Base-by-base conservation (phyloP, 2,113 vertebrate species). In the Sigmodon hispidus region DNA sequence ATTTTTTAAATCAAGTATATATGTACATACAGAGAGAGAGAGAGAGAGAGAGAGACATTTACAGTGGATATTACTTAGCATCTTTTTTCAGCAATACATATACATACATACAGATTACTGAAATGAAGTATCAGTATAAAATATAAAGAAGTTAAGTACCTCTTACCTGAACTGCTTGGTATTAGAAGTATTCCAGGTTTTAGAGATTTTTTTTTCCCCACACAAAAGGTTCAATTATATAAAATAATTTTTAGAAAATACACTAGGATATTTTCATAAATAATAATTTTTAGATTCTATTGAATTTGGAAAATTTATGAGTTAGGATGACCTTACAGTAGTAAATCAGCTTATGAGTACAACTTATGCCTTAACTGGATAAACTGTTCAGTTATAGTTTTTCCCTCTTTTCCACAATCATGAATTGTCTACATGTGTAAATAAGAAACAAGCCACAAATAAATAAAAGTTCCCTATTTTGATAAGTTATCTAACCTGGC, bases 381-480 rank as follows among this genome's bases (percentile, higher is more conserved):
- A 96, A 95, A 9, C 88, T 92, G 5, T 80, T 91, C 43, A 77
- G 9, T 45, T 84, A 94, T 73, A 22, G n/a, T 2, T 77, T 72
- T 93, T 89, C 80, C 88, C 86, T 81, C 24, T 70, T 31, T 86
- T 90, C 40, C 24, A 67, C 61, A 94, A 92, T 87, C 43, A 94
- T 81, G 5, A 90, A 40, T 70, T 76, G 11, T 88, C 40, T 75
- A 87, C 29, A 22, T 55, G 52, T 79, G 26, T 75, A 84, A 90
- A 31, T 26, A 80, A 96, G 45, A 1, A 94, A 86, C 12, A 94
- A 89, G 87, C 24, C 75, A 87, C 75, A 84, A 75, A 72, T 69
- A 85, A 92, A 83, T 72, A 61, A 73, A 94, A 85, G 22, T 36
- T 57, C 24, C 22, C 24, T 65, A 92, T 57, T 86, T 59, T 94